Evolutionary conservation across 2,113 vertebrate genomes (phyloP).

Genomic region (Nibea albiflora): DNA sequence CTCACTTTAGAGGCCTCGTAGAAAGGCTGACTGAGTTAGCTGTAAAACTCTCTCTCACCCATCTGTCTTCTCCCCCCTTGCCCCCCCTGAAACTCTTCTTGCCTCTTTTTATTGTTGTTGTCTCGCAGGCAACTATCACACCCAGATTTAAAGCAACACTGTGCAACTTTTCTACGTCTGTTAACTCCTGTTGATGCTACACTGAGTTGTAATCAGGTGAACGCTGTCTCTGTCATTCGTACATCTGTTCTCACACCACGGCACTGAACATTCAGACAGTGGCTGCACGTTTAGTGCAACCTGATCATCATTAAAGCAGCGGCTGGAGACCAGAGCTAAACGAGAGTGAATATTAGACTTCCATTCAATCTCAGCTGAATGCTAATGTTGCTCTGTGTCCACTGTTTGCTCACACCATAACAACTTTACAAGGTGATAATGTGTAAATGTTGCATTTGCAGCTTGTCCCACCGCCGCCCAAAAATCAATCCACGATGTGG

Average conservation of each 20-base stretch:
- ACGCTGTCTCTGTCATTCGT: no score
- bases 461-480: not conserved
- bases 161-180: no score
- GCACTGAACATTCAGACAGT: no score
- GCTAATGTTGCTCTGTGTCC: not conserved
- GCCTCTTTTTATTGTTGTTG: constrained; percentile 8
- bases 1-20: constrained; percentile 31
- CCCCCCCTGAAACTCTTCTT: constrained; percentile 31
- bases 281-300: not conserved
- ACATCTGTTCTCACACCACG: no score
- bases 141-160: no score
- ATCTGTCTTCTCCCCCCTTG: constrained; percentile 15
- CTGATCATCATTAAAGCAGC: not conserved
- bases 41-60: constrained; percentile 17
- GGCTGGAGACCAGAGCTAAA: not conserved
- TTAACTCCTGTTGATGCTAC: no score
- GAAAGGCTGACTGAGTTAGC: constrained; percentile 39
- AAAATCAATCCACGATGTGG: not conserved
- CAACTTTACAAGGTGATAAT: not conserved
- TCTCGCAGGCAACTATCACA: not conserved
- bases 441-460: not conserved
- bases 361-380: not conserved
- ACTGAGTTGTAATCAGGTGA: no score
- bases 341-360: not conserved
- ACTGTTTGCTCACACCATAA: not conserved